Conservation (phyloP, 2,888 invertebrate genomes). For the Adelognathus sp. region DNA sequence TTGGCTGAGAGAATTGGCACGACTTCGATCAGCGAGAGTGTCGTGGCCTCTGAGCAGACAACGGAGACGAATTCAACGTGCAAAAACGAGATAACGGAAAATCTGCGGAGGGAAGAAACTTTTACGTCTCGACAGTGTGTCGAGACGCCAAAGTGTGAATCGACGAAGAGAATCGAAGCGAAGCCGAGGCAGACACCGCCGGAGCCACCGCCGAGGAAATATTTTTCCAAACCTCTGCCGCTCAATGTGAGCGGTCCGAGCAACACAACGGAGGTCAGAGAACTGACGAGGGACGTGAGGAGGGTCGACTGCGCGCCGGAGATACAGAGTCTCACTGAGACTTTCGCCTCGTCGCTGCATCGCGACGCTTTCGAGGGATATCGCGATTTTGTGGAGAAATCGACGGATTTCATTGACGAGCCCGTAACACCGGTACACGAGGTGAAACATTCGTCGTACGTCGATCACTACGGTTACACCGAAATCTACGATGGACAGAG, state of each 20-base stretch:
- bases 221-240: slow-evolving; percentile 73
- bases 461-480: slow-evolving; percentile 68
- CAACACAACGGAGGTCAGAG: slow-evolving; percentile 53
- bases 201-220: slow-evolving; percentile 82
- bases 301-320: slow-evolving; percentile 55
- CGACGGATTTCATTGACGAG: slow-evolving; percentile 72
- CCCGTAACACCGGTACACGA: slow-evolving; percentile 42
- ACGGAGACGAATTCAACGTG: background rate
- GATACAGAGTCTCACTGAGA: slow-evolving; percentile 18
- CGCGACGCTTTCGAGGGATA: slow-evolving; percentile 68
- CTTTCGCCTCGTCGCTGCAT: slow-evolving; percentile 23
- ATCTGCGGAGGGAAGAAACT: background rate
- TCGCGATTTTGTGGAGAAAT: slow-evolving; percentile 70
- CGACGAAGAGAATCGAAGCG: slow-evolving; percentile 78
- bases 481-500: slow-evolving; percentile 67
- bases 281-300: slow-evolving; percentile 62
- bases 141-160: slow-evolving; percentile 59
- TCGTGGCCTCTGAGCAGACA: no score
- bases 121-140: slow-evolving; percentile 49
- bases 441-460: slow-evolving; percentile 43
- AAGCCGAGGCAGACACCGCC: slow-evolving; percentile 79
- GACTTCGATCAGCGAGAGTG: background rate
- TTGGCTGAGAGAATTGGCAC: slow-evolving; percentile 26
- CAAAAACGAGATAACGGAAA: slow-evolving; percentile 13
- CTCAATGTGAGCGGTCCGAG: slow-evolving; percentile 53